Base-by-base conservation (phyloP, 2,113 vertebrate species). In the Phyllostomus hastatus region DNA sequence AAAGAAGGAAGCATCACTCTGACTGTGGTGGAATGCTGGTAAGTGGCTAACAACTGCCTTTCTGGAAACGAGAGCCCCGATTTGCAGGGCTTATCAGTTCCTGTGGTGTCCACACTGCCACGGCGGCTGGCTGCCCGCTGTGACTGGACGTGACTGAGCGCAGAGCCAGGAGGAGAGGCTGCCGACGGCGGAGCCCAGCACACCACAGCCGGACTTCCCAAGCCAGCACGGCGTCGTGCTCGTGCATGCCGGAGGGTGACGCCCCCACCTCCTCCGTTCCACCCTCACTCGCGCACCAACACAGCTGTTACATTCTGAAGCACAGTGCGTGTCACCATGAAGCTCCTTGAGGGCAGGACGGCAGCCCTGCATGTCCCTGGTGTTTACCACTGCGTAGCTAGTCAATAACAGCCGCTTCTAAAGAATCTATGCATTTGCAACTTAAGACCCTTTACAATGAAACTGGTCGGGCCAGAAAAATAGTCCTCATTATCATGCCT, bases 221-320 rank as follows among this genome's bases (percentile, higher is more conserved):
- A 3, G 1, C 26, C 54, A 57, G 14, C 22, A 17, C 28, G 46
- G 11, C 33, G 15, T 12, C 43, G 20, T 26, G 20, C 76, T 52
- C 46, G 28, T 2, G 73, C 35, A 35, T 14, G 33, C 12, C 24
- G 78, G 33, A 20, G 10, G 50, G 31, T 16, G 64, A 14, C 11
- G 28, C 9, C 26, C 7, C 41, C 6, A n/a, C 12, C 14, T 48
- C 50, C 43, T 80, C 33, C 0, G 2, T 4, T 0, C 26, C 3
- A 48, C 35, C 41, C 84, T 3, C 7, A 57, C 1, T 11, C 9
- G 33, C 22, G 26, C 11, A 31, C 35, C 54, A 14, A 28, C 24
- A 4, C 4, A 57, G 70, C 19, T 38, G 2, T 46, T 79, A 1
- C 52, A 83, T 61, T 81, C 64, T 70, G 72, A 79, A 86, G 52